Conservation (phyloP, 2,113 vertebrate species). For the Cygnus atratus region DNA sequence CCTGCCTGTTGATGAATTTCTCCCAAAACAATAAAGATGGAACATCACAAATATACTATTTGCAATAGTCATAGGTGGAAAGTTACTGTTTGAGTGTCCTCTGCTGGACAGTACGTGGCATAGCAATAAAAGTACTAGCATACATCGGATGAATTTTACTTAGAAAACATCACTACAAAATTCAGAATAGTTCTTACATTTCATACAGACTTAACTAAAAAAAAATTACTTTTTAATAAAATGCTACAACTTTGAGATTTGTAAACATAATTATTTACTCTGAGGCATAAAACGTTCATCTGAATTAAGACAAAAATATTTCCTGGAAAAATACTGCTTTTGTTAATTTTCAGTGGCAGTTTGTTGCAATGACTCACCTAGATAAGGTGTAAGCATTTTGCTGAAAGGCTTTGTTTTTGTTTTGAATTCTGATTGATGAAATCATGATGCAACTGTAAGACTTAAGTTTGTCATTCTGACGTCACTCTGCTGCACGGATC, state of each 20-base stretch:
- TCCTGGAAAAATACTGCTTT: not conserved
- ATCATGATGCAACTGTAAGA: not conserved
- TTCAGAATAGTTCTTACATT: fast-evolving
- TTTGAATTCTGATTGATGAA: not conserved
- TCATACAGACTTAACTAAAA: not conserved
- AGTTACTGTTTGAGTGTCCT: not conserved
- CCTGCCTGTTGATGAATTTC: not conserved
- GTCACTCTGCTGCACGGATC: fast-evolving
- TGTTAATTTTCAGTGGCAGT: not conserved
- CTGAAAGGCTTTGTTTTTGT: not conserved
- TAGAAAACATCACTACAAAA: not conserved
- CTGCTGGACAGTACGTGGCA: not conserved
- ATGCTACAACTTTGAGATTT: not conserved
- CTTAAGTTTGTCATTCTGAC: not conserved
- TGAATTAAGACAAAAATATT: not conserved
- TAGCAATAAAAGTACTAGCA: not conserved
- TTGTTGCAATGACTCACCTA: not conserved
- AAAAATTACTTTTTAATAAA: not conserved
- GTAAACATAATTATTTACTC: not conserved
- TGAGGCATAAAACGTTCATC: not conserved
- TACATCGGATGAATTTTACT: not conserved
- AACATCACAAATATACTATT: fast-evolving
- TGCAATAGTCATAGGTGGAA: fast-evolving
- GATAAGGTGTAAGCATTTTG: not conserved
- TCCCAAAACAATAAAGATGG: no score